Conservation (phyloP, 2,113 vertebrate species). For the Thunnus maccoyii region DNA sequence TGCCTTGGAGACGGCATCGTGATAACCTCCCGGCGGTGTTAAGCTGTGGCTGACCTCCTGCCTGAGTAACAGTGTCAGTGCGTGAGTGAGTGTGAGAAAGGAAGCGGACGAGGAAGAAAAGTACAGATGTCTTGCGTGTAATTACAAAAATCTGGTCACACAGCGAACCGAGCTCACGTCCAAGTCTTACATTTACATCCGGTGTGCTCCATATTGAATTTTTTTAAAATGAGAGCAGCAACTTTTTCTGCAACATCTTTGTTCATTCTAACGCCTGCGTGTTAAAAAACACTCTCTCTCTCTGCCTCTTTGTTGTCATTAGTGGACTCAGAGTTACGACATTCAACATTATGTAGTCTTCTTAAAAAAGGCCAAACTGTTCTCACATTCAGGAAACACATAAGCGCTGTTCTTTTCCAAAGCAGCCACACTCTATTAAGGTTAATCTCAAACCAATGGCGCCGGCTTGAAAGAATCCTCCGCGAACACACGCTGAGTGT, state of each 20-base stretch:
- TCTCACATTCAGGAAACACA: neutral
- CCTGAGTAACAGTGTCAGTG: neutral
- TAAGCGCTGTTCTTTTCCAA: neutral
- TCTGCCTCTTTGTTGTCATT: no score
- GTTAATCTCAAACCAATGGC: neutral
- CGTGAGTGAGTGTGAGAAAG: neutral
- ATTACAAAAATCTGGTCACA: no score
- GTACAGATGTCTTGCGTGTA: no score
- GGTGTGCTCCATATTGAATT: no score
- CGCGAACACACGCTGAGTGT: neutral
- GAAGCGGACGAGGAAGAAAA: neutral
- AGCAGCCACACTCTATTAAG: neutral
- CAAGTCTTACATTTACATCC: no score
- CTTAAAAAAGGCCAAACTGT: neutral
- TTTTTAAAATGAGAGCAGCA: no score
- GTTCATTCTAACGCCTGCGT: no score
- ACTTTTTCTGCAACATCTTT: no score
- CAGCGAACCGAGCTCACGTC: no score
- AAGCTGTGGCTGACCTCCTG: slow-evolving; percentile 35
- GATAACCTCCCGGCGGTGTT: slow-evolving; percentile 32
- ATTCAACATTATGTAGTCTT: no score
- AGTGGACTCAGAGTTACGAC: no score
- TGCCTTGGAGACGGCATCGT: slow-evolving; percentile 55
- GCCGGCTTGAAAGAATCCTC: neutral
- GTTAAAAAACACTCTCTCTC: no score